phyloP scores from a whole-genome alignment of 2,888 invertebrate genomes.

The Dicycla oo region DNA sequence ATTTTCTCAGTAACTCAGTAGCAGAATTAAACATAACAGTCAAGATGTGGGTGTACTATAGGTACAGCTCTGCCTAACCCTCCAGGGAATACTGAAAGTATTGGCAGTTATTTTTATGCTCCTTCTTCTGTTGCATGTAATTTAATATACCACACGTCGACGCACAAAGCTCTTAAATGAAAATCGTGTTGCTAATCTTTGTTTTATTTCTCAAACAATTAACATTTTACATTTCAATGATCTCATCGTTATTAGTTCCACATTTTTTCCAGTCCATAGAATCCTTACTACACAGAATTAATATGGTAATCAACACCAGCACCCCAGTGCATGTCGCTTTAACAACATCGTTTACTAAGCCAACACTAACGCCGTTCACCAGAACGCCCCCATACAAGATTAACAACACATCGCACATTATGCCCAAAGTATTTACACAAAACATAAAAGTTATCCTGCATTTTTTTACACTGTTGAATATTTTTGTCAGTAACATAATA shows the following conservation, averaged over 20 bases:
- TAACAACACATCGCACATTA: slow-evolving; percentile 33
- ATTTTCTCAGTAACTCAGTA: background rate
- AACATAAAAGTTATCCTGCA: slow-evolving; percentile 12
- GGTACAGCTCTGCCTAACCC: background rate
- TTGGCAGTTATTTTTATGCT: background rate
- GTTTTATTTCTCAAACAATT: slow-evolving; percentile 8
- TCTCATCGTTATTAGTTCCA: background rate
- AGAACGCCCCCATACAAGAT: slow-evolving; percentile 25
- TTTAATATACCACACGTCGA: background rate
- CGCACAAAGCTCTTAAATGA: background rate
- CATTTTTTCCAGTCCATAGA: slow-evolving; percentile 29
- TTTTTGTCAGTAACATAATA: slow-evolving; percentile 12
- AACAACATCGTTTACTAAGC: background rate
- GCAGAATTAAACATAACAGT: too few relatives aligned
- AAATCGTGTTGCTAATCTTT: background rate
- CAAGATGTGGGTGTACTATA: background rate
- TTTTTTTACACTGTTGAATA: background rate
- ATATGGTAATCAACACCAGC: slow-evolving; percentile 16
- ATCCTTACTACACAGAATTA: slow-evolving; percentile 25
- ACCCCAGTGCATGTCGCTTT: background rate
- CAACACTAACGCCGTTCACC: background rate
- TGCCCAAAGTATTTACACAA: slow-evolving; percentile 23
- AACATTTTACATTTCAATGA: slow-evolving; percentile 25
- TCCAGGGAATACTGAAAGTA: background rate
- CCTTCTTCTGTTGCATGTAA: background rate